These are phyloP conservation scores for Agrochola lota DNA, from an alignment of 2,888 invertebrate species.

Conservation along the genomic window DNA sequence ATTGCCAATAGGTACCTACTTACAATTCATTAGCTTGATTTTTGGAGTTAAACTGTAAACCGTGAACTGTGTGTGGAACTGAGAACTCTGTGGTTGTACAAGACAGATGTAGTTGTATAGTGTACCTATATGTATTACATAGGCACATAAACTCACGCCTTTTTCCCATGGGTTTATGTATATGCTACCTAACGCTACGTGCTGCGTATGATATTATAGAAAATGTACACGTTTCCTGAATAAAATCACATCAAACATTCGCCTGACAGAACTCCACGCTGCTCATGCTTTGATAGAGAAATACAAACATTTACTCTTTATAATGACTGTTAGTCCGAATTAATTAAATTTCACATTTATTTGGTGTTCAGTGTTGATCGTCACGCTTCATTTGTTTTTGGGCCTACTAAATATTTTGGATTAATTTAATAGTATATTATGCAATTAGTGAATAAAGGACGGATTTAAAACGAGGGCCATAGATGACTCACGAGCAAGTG, in stretches of 20 bases:
- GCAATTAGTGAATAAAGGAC: too few relatives aligned
- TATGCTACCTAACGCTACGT: too few relatives aligned
- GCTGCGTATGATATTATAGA: neutral
- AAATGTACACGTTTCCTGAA: neutral
- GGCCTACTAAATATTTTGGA: neutral
- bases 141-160: neutral
- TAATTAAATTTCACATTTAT: slow-evolving; percentile 32
- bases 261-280: neutral
- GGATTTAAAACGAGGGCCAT: too few relatives aligned
- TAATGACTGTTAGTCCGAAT: slow-evolving; percentile 30
- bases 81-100: too few relatives aligned
- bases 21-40: neutral
- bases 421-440: too few relatives aligned
- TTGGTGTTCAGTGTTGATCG: slow-evolving; percentile 6
- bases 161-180: neutral
- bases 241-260: slow-evolving; percentile 33
- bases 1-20: slow-evolving; percentile 3
- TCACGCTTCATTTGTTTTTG: slow-evolving; percentile 15
- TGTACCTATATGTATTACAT: neutral
- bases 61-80: neutral
- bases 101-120: neutral
- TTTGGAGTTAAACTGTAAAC: neutral
- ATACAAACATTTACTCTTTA: slow-evolving; percentile 32
- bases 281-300: neutral
- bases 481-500: too few relatives aligned